phyloP scores from a whole-genome alignment of 37 sponge, comb jelly and placozoan species.

The Chondrilla cf. caribensis region DNA sequence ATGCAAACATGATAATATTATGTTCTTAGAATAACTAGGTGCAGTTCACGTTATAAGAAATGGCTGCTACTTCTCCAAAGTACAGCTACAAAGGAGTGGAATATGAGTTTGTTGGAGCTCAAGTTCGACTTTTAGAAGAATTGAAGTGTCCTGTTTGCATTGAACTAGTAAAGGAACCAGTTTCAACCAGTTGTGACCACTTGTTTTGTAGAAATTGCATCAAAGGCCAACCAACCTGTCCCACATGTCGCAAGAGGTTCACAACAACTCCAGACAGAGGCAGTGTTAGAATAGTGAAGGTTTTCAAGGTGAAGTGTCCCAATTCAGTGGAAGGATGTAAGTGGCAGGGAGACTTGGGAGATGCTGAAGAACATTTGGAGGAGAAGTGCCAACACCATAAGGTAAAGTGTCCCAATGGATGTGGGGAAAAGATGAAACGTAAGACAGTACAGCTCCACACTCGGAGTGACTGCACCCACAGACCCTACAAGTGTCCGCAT shows the following conservation, averaged over 20 bases:
- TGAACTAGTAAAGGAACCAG: constrained; percentile 3
- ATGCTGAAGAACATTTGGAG: not conserved
- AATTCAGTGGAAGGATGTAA: not conserved
- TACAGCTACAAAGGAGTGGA: constrained; percentile 11
- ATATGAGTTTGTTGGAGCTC: not conserved
- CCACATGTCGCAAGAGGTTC: not conserved
- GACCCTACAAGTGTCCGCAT: not conserved
- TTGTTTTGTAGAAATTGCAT: constrained; percentile 3
- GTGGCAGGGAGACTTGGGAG: constrained; percentile 29
- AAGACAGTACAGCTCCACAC: not conserved
- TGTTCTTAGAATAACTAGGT: too few species aligned
- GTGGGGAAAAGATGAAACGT: not conserved
- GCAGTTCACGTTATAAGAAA: too few species aligned
- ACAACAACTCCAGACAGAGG: constrained; percentile 9
- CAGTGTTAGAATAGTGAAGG: not conserved
- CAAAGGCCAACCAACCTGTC: not conserved
- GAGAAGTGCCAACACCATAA: not conserved
- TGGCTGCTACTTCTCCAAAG: too few species aligned
- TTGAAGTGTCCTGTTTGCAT: constrained; percentile 22
- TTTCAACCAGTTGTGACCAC: constrained; percentile 11
- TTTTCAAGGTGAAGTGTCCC: constrained; percentile 14
- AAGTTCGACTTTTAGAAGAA: not conserved
- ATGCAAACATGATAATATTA: too few species aligned
- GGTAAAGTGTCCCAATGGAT: not conserved
- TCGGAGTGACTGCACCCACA: not conserved